These are phyloP conservation scores for Babylonia areolata DNA, from an alignment of 1,140 invertebrate genomes.

Conservation along the genomic window DNA sequence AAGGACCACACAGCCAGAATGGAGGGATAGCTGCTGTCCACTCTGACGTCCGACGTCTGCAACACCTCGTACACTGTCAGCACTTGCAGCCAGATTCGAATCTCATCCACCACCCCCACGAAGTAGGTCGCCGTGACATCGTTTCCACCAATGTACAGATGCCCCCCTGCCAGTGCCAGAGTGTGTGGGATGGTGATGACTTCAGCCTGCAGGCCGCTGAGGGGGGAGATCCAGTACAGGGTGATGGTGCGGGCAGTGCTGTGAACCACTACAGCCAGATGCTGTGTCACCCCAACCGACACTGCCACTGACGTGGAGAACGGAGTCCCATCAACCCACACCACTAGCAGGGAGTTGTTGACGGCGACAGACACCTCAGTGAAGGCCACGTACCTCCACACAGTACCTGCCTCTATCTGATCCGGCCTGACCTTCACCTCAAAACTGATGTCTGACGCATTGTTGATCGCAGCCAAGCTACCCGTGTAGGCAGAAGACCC, in stretches of 20 bases:
- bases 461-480: constrained; percentile 28
- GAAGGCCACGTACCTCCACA: constrained; percentile 37
- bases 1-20: constrained; percentile 49
- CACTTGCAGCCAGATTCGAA: constrained; percentile 45
- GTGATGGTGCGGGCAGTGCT: neutral
- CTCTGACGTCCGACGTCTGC: constrained; percentile 31
- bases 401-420: constrained; percentile 5
- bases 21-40: constrained; percentile 34
- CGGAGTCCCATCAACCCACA: constrained; percentile 13
- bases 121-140: constrained; percentile 40
- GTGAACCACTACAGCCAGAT: constrained; percentile 7
- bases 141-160: constrained; percentile 42
- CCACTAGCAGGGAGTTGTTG: constrained; percentile 36
- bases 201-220: neutral
- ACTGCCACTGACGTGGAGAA: neutral
- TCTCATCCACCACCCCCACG: constrained; percentile 46
- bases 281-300: constrained; percentile 15
- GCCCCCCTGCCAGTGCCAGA: constrained; percentile 21
- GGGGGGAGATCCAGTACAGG: neutral
- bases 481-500: constrained; percentile 45
- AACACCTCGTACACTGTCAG: constrained; percentile 44
- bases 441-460: constrained; percentile 26
- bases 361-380: constrained; percentile 38
- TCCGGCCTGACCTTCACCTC: constrained; percentile 26
- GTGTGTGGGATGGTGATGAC: neutral